These are phyloP conservation scores for Caenorhabditis remanei DNA, from an alignment of 1,140 invertebrate species.

Conservation along the genomic window DNA sequence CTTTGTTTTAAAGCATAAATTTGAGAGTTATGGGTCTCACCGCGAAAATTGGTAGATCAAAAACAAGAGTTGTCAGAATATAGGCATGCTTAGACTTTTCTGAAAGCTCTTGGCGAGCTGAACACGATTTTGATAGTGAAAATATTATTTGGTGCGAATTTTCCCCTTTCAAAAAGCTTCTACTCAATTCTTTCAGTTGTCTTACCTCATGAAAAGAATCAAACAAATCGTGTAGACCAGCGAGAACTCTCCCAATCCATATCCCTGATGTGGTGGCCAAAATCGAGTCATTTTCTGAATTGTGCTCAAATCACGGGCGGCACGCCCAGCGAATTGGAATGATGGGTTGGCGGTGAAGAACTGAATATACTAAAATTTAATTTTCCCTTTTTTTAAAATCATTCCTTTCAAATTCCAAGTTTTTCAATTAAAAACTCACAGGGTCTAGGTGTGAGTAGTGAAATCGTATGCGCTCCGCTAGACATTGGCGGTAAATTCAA, in stretches of 20 bases:
- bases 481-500: too few species aligned
- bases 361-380: not conserved
- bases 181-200: too few species aligned
- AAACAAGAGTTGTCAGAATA: too few species aligned
- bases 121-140: not conserved
- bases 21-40: too few species aligned
- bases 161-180: not conserved
- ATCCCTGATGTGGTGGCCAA: slow-evolving; percentile 27
- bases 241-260: slow-evolving; percentile 7
- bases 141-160: not conserved
- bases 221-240: slow-evolving; percentile 6
- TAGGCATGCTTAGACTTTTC: not conserved
- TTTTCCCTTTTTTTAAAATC: too few species aligned
- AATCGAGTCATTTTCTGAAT: slow-evolving; percentile 32
- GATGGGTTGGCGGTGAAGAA: not conserved
- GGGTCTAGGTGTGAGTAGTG: too few species aligned
- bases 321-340: not conserved
- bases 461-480: too few species aligned
- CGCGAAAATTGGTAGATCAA: too few species aligned
- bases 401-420: too few species aligned
- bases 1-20: too few species aligned
- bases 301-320: slow-evolving; percentile 5
- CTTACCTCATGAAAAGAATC: slow-evolving; percentile 12
- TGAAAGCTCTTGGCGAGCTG: not conserved
- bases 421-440: not conserved